Evolutionary conservation across 2,113 vertebrate species (phyloP), one percentile per base, ranked within the genome.

Genomic region (Siniperca chuatsi): DNA sequence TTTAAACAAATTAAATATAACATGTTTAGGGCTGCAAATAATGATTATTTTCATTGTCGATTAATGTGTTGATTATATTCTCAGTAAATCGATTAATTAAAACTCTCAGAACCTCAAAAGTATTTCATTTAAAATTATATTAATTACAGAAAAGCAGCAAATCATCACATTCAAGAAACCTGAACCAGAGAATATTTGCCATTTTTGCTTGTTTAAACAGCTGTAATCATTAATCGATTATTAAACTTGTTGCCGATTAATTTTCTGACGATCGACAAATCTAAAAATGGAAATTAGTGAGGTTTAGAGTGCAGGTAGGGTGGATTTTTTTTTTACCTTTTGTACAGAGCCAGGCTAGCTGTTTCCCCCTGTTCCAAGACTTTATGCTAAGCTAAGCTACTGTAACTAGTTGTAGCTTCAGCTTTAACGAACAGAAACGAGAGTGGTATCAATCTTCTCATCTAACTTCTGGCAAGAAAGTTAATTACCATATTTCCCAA

Each of bases 341-440:
- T 42, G 8, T 10, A 55, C 35, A 8, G n/a, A 46, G 50, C 25
- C 5, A 44, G n/a, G 35, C 8, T 33, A 35, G 37, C 21, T 13
- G 23, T 46, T 67, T 33, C 21, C 35, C 35, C 4, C 29, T 6
- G 1, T 35, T 70, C 25, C 50, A 13, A 37, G 21, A 55, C 11
- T 37, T 21, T 54, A 21, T 70, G 61, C 18, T 66, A 23, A 42
- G 10, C 20, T 66, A 23, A 65, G 29, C 16, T 69, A 35, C 6
- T 70, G 46, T 33, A 60, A 15, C 67, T 70, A 16, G 29, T 8
- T 70, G 50, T 71, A 69, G 46, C 8, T 70, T 70, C n/a, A 29
- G 13, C 29, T 69, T 50, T 6, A 60, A 29, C 4, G 1, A 48
- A 48, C 4, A 48, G 11, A 48, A 4, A 48, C 33, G n/a, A 68